Base-by-base conservation (phyloP, 2,113 vertebrate genomes). In the Athene noctua region DNA sequence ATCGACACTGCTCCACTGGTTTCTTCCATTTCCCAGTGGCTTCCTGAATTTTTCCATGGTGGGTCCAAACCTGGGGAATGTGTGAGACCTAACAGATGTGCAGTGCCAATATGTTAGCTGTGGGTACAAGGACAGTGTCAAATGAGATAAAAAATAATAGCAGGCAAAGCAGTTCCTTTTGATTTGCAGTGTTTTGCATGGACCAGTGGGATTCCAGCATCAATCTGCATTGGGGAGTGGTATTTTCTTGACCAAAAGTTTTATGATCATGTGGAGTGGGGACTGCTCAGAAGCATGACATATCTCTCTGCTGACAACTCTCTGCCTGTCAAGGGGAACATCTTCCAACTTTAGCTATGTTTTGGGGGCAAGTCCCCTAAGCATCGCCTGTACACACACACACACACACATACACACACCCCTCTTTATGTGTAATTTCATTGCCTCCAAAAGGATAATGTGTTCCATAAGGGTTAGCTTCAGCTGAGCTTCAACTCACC, bases 251-350 rank as follows among this genome's bases (percentile, higher is more conserved):
- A 58, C 52, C 63, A 42, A 15, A 68, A 52, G 32, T 55, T 61
- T 68, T 42, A 20, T 46, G 29, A 51, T 65, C 30, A 18, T 21
- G 17, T 1, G 2, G 36, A 51, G n/a, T 0, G 0, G 27, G 17
- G 36, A 18, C 11, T 51, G 20, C 52, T 58, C n/a, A 57, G 51
- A 71, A 80, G 47, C 49, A 55, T 0, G 2, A 62, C 27, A 4
- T 42, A 4, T 32, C 51, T 42, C 54, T 23, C 34, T 61, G 70
- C 47, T 75, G 38, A 13, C 40, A 62, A 30, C 47, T 83, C 14
- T 70, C 10, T 54, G 16, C 16, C 30, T 46, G 19, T 55, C 47
- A 40, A 7, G 5, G 44, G 30, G 19, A 46, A 61, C 36, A n/a
- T 34, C 59, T 58, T 75, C 67, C 61, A 29, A 86, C 34, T 23